Conservation (phyloP, 2,113 vertebrate genomes). For the Seriola aureovittata region DNA sequence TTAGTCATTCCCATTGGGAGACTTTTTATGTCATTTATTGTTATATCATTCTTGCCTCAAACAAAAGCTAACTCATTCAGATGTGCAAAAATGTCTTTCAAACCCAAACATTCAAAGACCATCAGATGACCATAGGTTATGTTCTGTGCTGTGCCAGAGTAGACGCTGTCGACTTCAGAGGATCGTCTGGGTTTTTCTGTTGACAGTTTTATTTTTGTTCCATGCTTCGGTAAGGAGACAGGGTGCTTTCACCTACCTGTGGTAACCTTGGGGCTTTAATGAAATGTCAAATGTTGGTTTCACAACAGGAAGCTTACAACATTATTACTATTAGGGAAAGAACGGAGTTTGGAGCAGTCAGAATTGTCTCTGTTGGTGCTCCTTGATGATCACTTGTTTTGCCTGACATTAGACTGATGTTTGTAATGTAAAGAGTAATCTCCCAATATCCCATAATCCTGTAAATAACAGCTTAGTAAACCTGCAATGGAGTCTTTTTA, state of each 20-base stretch:
- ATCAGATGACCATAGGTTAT: neutral
- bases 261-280: neutral
- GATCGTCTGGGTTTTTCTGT: neutral
- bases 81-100: slow-evolving; percentile 15
- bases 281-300: neutral
- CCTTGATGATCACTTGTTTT: neutral
- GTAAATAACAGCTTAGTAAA: neutral
- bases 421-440: neutral
- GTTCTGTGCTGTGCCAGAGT: slow-evolving; percentile 5
- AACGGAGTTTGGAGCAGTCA: neutral
- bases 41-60: neutral
- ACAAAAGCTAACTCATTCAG: slow-evolving; percentile 5
- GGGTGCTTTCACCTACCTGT: slow-evolving; percentile 10
- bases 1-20: neutral
- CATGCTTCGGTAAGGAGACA: neutral
- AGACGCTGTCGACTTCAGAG: slow-evolving; percentile 3
- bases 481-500: neutral
- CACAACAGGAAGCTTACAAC: neutral
- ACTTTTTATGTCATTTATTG: neutral
- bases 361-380: neutral
- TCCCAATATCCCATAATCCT: neutral
- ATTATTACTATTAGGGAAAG: neutral
- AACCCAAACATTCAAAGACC: neutral
- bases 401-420: neutral
- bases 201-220: slow-evolving; percentile 30